These are phyloP conservation scores for Sparus aurata DNA, from an alignment of 2,797 vertebrate genomes.

Conservation along the genomic window DNA sequence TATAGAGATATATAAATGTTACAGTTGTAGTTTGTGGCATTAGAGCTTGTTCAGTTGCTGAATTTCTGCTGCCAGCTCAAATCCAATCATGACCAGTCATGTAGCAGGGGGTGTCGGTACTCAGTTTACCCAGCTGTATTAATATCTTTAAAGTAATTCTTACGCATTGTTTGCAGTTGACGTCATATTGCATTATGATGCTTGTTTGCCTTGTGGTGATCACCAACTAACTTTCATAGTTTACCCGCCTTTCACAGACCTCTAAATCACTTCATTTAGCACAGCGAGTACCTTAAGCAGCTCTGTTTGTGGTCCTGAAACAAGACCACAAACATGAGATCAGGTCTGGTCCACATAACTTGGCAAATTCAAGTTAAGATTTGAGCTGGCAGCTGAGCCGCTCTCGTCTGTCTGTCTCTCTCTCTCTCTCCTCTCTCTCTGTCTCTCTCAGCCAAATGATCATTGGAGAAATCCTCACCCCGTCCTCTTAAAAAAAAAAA, in stretches of 20 bases:
- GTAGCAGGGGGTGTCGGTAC: conserved; percentile 36
- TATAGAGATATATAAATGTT: conserved; percentile 42
- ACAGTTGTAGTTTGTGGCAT: conserved; percentile 45
- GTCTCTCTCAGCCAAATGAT: conserved; percentile 63
- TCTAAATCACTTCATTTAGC: conserved; percentile 19
- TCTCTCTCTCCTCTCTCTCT: conserved; percentile 24
- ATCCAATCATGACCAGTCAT: conserved; percentile 26
- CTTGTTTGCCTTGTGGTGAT: conserved; percentile 56
- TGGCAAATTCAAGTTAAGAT: conserved; percentile 14
- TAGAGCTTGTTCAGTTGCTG: conserved; percentile 32
- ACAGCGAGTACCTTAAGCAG: conserved; percentile 41
- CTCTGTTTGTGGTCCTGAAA: background rate
- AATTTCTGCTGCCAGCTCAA: conserved; percentile 51
- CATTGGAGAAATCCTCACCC: conserved; percentile 46
- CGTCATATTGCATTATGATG: conserved; percentile 26
- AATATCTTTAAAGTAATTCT: conserved; percentile 8
- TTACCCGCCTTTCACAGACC: conserved; percentile 16
- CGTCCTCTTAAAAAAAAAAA: conserved; percentile 38
- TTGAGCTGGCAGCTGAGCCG: conserved; percentile 61
- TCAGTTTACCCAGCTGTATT: background rate
- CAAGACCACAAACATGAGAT: conserved; percentile 14
- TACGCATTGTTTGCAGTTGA: conserved; percentile 24
- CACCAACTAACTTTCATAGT: conserved; percentile 22
- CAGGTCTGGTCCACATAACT: conserved; percentile 13
- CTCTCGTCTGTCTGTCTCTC: conserved; percentile 22